These are phyloP conservation scores for Tachina grossa DNA, from an alignment of 2,888 invertebrate species.

Conservation along the genomic window DNA sequence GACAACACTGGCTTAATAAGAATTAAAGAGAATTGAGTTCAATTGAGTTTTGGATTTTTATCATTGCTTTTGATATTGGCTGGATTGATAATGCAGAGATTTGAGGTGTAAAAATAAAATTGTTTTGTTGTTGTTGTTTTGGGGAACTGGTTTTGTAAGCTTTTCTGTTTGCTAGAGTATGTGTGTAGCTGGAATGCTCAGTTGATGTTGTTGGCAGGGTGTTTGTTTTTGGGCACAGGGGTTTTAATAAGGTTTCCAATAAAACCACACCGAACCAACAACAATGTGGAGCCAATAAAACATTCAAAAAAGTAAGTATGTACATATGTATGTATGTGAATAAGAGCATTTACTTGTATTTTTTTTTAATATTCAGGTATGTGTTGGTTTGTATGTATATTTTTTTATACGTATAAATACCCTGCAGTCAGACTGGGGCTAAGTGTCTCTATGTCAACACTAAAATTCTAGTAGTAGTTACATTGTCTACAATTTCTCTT, in stretches of 20 bases:
- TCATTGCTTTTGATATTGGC: constrained; percentile 5
- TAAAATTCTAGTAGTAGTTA: too few relatives aligned
- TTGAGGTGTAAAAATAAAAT: constrained; percentile 28
- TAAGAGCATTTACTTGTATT: constrained; percentile 46
- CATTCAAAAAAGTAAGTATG: background rate
- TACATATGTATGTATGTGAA: too few relatives aligned
- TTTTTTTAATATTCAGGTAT: background rate
- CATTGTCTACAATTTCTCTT: too few relatives aligned
- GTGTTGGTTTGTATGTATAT: background rate
- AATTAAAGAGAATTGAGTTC: background rate
- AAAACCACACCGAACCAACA: constrained; percentile 32
- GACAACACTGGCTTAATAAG: background rate
- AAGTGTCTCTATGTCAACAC: too few relatives aligned
- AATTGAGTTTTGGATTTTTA: background rate
- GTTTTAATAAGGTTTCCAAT: constrained; percentile 65
- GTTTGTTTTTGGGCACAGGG: constrained; percentile 23
- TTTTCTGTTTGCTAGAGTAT: constrained; percentile 19
- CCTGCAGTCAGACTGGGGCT: too few relatives aligned
- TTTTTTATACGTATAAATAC: background rate
- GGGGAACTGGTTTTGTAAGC: constrained; percentile 54
- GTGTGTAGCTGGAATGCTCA: background rate
- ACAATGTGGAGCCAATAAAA: constrained; percentile 20
- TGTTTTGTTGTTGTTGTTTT: constrained; percentile 17
- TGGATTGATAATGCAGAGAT: constrained; percentile 2
- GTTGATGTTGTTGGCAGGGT: background rate